Evolutionary conservation across 2,113 vertebrate genomes (phyloP), one percentile per base, ranked within the genome.

Genomic region (Cisticola juncidis): DNA sequence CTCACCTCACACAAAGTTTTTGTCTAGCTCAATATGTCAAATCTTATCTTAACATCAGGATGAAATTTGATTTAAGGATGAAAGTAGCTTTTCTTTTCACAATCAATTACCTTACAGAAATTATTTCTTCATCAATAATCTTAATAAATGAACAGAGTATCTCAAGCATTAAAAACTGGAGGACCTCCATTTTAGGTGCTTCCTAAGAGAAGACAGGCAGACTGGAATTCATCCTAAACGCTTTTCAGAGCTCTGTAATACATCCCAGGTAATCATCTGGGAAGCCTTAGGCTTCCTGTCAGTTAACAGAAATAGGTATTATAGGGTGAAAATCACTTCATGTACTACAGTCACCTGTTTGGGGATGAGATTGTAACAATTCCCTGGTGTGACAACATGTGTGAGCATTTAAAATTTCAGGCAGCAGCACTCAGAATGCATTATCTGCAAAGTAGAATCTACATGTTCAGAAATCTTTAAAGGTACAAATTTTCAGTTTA

Each of bases 201-300:
- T 73, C 64, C 16, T 38, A 56, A 48, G 3, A 58, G 9, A 6
- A 71, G 3, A 3, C 0, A 61, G 1, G 1, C 2, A 73, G 19
- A 0, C 12, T 71, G 15, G 9, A 78, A 38, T 20, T 78, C 60
- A 81, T 13, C 24, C 86, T 36, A 91, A 89, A 81, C 78, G 61
- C 14, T 62, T 80, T 18, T 11, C 35, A 76, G 44, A 88, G n/a
- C 66, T 56, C 70, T 71, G 24, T 68, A 81, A 79, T 60, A 28
- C 21, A 53, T 35, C 18, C 9, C 64, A 77, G 64, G 56, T 86
- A 33, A 81, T 47, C 64, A 50, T 9, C 20, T 42, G 11, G 48
- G 51, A 79, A 92, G 38, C 2, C 20, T 62, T 36, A 45, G 28
- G 12, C 68, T 83, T 82, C 48, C 11, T 48, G 88, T 90, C 54